Evolutionary conservation across 2,888 invertebrate species (phyloP), one percentile per base, ranked within the genome.

Genomic region (Patella pellucida): DNA sequence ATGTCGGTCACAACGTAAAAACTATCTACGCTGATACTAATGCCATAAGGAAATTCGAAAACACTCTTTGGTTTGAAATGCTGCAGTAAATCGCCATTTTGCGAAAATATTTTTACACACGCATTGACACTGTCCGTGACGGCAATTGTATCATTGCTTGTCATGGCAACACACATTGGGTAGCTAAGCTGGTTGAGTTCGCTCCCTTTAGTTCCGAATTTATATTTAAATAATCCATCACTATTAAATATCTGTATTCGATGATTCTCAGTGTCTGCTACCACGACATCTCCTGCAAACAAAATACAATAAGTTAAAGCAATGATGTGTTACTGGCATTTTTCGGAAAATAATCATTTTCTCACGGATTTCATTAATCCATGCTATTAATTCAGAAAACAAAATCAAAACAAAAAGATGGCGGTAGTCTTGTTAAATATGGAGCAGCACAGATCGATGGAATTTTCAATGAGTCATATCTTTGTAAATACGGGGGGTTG

Each of bases 91-190:
- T 82, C 82, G 4, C 89, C 88, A 31, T 82, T 83, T 67, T 80
- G 81, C 9, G 82, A 79, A 73, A 88, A 89, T 27, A 89, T 80
- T 81, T 89, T 89, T 4, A 89, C 82, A 50, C 85, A 85, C 11
- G 87, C 85, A 79, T 88, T 89, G 15, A 89, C 89, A 76, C 87
- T 88, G 82, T 89, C 89, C 7, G 89, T 87, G 9, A 89, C 83
- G 16, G 85, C 85, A 50, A 89, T 82, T 76, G 85, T 82, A 75
- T 88, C 87, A 68, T 86, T 85, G 31, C 83, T 78, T 27, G 86
- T 87, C 81, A 89, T 82, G 69, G 86, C 87, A 68, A 89, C 86
- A 71, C 87, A 83, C 69, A 87, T 83, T 3, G 89, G 89, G 74
- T 87, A 88, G 78, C 87, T 87, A 15, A 89, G 79, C 71, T 86